phyloP scores from a whole-genome alignment of 2,113 vertebrate genomes.

The Gorsachius goisagi region DNA sequence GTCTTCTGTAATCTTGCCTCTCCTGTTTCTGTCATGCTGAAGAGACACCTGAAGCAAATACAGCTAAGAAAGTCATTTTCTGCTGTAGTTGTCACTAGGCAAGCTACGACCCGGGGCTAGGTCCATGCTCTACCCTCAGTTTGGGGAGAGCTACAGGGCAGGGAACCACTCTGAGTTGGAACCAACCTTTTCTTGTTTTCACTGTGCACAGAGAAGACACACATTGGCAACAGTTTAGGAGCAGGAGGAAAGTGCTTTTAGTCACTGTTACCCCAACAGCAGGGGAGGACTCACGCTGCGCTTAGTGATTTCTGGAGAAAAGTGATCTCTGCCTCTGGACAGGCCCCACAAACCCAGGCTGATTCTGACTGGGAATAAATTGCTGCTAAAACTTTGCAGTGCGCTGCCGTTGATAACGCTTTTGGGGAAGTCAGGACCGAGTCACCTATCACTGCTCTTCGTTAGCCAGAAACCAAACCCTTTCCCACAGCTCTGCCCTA shows the following conservation, averaged over 20 bases:
- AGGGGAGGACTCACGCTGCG: not conserved
- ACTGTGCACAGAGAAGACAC: not conserved
- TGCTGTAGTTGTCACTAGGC: not conserved
- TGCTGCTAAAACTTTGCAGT: not conserved
- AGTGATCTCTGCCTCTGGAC: too few species aligned
- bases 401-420: fast-evolving
- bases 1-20: not conserved
- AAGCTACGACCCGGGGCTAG: not conserved
- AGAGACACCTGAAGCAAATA: not conserved
- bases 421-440: not conserved
- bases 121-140: not conserved
- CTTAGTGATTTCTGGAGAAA: not conserved
- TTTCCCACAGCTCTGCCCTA: not conserved
- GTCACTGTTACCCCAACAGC: too few species aligned
- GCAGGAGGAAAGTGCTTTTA: not conserved
- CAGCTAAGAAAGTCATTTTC: not conserved
- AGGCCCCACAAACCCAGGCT: not conserved
- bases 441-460: fast-evolving
- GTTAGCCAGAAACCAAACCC: not conserved
- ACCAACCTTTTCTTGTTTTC: not conserved
- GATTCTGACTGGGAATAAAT: not conserved
- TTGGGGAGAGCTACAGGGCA: not conserved
- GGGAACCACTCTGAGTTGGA: not conserved
- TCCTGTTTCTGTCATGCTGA: not conserved
- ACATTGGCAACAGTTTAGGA: not conserved